A percentile compares a stretch with the other conserved stretches of the same genome.
phyloP scores from a whole-genome alignment of 1,140 invertebrate species.

The Meloidogyne floridensis region DNA sequence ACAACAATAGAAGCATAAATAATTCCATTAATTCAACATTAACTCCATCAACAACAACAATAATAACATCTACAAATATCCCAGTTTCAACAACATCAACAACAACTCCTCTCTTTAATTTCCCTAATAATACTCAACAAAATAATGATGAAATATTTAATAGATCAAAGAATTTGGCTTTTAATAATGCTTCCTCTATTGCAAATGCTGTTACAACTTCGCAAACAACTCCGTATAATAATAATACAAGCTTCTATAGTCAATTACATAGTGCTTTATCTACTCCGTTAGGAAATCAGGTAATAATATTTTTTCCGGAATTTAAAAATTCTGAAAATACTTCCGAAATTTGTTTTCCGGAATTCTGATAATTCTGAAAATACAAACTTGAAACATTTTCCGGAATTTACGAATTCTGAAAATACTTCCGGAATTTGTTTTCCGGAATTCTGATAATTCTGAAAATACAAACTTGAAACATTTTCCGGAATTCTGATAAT shows the following conservation, averaged over 20 bases:
- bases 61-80: conserved; percentile 2
- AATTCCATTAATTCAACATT: no score
- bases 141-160: no score
- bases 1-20: no score
- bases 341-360: neutral
- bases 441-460: no score
- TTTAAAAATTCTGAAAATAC: no score
- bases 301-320: neutral
- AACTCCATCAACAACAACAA: neutral
- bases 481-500: no score
- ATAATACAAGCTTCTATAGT: conserved; percentile 14
- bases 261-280: conserved; percentile 17
- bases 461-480: no score
- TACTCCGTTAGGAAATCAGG: neutral
- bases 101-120: neutral
- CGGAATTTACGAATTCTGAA: no score
- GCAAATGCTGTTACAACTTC: neutral
- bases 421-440: no score
- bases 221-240: neutral
- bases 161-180: neutral
- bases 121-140: no score
- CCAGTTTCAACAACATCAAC: conserved; percentile 5
- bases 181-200: neutral
- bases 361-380: no score
- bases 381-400: no score